Percentiles rank a stretch among this genome's conserved stretches.
These are phyloP conservation scores for Heliornis fulica DNA, from an alignment of 2,113 vertebrate genomes.

Conservation along the genomic window DNA sequence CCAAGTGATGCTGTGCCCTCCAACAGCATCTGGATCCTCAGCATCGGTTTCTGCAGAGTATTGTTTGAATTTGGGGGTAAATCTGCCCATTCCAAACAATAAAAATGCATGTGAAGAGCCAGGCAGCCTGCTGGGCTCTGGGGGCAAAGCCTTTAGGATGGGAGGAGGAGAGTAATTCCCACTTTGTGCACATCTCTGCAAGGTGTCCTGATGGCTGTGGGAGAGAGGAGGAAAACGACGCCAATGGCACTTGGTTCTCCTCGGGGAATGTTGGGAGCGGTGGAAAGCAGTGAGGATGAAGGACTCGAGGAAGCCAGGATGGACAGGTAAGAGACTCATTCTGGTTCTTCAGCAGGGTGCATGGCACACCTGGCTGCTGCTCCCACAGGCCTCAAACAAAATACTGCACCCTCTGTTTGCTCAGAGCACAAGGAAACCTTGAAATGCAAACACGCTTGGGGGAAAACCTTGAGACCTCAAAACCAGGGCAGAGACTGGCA, in stretches of 20 bases:
- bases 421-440: not conserved
- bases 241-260: not conserved
- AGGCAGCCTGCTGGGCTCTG: not conserved
- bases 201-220: not conserved
- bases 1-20: not conserved
- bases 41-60: not conserved
- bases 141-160: not conserved
- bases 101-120: not conserved
- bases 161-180: not conserved
- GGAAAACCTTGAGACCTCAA: not conserved
- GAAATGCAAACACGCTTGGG: not conserved
- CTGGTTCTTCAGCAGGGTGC: not conserved
- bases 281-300: not conserved
- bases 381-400: not conserved
- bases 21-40: not conserved
- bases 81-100: not conserved
- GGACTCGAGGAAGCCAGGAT: not conserved
- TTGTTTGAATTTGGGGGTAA: not conserved
- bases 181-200: not conserved
- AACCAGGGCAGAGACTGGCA: not conserved
- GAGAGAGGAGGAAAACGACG: not conserved
- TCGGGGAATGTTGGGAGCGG: not conserved
- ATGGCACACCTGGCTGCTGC: not conserved
- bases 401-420: not conserved
- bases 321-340: not conserved